These are phyloP conservation scores for Psophia crepitans DNA, from an alignment of 2,113 vertebrate genomes.

Conservation along the genomic window DNA sequence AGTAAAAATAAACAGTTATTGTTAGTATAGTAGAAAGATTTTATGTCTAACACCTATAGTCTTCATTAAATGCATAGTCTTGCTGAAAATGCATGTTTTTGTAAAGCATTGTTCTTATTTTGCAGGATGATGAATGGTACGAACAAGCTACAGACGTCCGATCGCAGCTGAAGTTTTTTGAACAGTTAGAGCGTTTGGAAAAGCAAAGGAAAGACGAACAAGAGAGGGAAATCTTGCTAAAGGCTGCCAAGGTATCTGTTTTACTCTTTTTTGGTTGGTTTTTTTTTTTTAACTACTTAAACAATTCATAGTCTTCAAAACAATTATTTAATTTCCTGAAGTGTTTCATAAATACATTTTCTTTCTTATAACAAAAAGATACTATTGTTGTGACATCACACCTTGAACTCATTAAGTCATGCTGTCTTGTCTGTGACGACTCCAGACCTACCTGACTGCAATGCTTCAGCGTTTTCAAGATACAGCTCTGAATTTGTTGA, in stretches of 20 bases:
- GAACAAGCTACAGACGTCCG: conserved; percentile 85
- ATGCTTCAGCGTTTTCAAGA: not conserved
- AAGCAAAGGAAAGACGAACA: conserved; percentile 89
- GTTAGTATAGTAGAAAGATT: not conserved
- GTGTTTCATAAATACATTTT: not conserved
- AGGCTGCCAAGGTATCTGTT: conserved; percentile 84
- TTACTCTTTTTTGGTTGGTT: not conserved
- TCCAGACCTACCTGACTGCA: not conserved
- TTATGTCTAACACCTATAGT: not conserved
- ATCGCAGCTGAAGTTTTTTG: conserved; percentile 87
- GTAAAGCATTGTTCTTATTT: not conserved
- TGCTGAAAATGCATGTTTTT: not conserved
- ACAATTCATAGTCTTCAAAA: not conserved
- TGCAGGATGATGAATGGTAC: conserved; percentile 82
- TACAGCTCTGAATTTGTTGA: not conserved
- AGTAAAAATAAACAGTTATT: no score
- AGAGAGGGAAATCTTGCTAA: conserved; percentile 87
- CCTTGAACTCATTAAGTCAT: not conserved
- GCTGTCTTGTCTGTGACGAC: not conserved
- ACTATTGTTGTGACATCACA: not conserved
- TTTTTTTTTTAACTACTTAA: not conserved
- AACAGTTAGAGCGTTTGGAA: conserved; percentile 87
- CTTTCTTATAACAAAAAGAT: not conserved
- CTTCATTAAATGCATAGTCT: not conserved
- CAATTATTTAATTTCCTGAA: not conserved